Percentiles rank a stretch among this genome's conserved stretches.
Conservation (phyloP, 2,113 vertebrate species). For the Pungitius pungitius region DNA sequence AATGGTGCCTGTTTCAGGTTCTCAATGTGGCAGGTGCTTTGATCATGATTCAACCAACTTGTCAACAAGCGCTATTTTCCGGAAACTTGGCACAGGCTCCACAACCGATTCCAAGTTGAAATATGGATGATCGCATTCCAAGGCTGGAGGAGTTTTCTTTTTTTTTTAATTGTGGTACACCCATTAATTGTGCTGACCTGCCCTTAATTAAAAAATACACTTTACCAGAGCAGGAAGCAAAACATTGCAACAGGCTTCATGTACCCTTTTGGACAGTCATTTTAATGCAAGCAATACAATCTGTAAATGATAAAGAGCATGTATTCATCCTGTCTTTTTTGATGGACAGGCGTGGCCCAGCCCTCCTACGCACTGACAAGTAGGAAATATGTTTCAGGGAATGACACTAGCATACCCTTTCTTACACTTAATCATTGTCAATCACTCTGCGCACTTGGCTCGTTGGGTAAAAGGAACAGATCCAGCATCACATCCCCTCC, state of each 20-base stretch:
- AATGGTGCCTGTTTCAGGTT: slow-evolving; percentile 83
- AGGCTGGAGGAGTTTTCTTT: slow-evolving; percentile 45
- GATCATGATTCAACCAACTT: slow-evolving; percentile 78
- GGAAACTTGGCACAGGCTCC: slow-evolving; percentile 78
- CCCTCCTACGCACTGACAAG: slow-evolving; percentile 76
- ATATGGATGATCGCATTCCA: slow-evolving; percentile 70
- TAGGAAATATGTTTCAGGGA: slow-evolving; percentile 79
- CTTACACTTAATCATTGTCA: slow-evolving; percentile 81
- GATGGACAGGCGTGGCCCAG: slow-evolving; percentile 74
- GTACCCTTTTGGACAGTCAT: slow-evolving; percentile 51
- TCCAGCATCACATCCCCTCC: slow-evolving; percentile 78
- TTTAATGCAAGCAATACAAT: slow-evolving; percentile 62
- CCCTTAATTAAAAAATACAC: slow-evolving; percentile 22
- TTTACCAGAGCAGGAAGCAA: slow-evolving; percentile 25
- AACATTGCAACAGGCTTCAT: slow-evolving; percentile 48
- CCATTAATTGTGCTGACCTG: slow-evolving; percentile 50
- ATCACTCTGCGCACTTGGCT: slow-evolving; percentile 76
- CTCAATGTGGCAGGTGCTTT: slow-evolving; percentile 80
- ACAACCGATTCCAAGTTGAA: slow-evolving; percentile 75
- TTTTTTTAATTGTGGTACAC: neutral
- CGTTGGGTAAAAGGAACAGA: slow-evolving; percentile 76
- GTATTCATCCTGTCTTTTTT: slow-evolving; percentile 66
- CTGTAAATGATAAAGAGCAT: slow-evolving; percentile 46
- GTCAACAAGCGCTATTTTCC: slow-evolving; percentile 80
- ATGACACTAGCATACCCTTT: slow-evolving; percentile 78